A percentile compares a stretch with the other conserved stretches of the same genome.
These are phyloP conservation scores for Halichoeres trimaculatus DNA, from an alignment of 2,113 vertebrate species.

Conservation along the genomic window DNA sequence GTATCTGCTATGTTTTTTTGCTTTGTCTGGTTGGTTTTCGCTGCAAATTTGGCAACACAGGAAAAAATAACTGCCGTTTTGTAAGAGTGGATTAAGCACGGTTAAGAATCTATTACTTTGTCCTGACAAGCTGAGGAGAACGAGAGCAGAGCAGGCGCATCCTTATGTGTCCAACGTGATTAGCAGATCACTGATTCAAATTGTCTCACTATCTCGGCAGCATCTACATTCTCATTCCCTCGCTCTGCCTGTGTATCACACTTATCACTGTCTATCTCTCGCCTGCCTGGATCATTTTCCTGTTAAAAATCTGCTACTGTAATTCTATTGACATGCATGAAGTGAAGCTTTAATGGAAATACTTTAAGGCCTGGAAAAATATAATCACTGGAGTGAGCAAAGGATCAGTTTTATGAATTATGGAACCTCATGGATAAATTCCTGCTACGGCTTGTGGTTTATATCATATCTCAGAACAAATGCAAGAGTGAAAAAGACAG, in stretches of 20 bases:
- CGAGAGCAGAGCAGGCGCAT: constrained; percentile 37
- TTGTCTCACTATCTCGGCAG: constrained; percentile 60
- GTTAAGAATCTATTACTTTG: constrained; percentile 64
- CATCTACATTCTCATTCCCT: constrained; percentile 48
- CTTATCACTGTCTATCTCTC: constrained; percentile 52
- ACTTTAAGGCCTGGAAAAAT: constrained; percentile 54
- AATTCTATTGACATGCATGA: constrained; percentile 64
- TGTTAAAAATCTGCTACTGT: constrained; percentile 40
- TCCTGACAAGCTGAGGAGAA: constrained; percentile 52
- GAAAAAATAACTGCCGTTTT: constrained; percentile 33
- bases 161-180: constrained; percentile 61
- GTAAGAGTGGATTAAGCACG: constrained; percentile 37
- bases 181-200: constrained; percentile 69
- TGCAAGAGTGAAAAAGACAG: constrained; percentile 28
- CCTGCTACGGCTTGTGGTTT: constrained; percentile 24
- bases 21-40: constrained; percentile 2
- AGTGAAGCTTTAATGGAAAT: constrained; percentile 62
- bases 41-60: constrained; percentile 4
- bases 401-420: constrained; percentile 54
- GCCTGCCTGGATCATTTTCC: constrained; percentile 54
- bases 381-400: constrained; percentile 52
- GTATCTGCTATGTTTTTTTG: not conserved
- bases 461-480: constrained; percentile 41
- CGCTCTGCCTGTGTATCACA: constrained; percentile 24
- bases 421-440: constrained; percentile 38